Evolutionary conservation across 30 jellyfish, hydroid and myxozoan species (phyloP).

Genomic region (Sanderia malayensis): DNA sequence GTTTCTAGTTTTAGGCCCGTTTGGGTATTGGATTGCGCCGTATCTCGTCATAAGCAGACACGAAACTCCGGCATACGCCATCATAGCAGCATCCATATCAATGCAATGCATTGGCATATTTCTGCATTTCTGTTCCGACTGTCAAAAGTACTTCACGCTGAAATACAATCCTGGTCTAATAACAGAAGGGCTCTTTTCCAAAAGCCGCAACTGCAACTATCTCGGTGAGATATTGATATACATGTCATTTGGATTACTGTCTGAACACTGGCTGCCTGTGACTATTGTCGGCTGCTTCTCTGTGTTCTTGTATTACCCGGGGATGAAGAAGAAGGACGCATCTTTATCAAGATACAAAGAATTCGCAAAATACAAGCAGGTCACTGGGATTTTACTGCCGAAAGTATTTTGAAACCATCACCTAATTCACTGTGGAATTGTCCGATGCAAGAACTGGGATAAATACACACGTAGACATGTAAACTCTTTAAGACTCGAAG

Average conservation of each 20-base stretch:
- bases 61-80: slow-evolving; percentile 41
- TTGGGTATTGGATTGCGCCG: slow-evolving; percentile 77
- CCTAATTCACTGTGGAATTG: not conserved
- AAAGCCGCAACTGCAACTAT: slow-evolving; percentile 61
- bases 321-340: slow-evolving; percentile 67
- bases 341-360: slow-evolving; percentile 61
- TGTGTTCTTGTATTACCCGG: slow-evolving; percentile 51
- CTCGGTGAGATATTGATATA: slow-evolving; percentile 75
- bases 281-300: slow-evolving; percentile 29
- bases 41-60: slow-evolving; percentile 25
- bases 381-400: slow-evolving; percentile 64
- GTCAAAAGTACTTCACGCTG: slow-evolving; percentile 66
- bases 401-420: not conserved
- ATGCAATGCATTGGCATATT: slow-evolving; percentile 56
- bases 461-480: too few species aligned
- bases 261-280: slow-evolving; percentile 67
- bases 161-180: slow-evolving; percentile 57
- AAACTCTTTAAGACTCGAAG: too few species aligned
- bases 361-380: slow-evolving; percentile 43
- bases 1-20: slow-evolving; percentile 56
- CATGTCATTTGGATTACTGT: slow-evolving; percentile 60
- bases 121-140: slow-evolving; percentile 65
- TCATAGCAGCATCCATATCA: slow-evolving; percentile 36
- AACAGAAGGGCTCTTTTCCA: slow-evolving; percentile 63
- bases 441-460: too few species aligned